Base-by-base conservation (phyloP, 2,797 vertebrate species). In the Pseudochaenichthys georgianus region DNA sequence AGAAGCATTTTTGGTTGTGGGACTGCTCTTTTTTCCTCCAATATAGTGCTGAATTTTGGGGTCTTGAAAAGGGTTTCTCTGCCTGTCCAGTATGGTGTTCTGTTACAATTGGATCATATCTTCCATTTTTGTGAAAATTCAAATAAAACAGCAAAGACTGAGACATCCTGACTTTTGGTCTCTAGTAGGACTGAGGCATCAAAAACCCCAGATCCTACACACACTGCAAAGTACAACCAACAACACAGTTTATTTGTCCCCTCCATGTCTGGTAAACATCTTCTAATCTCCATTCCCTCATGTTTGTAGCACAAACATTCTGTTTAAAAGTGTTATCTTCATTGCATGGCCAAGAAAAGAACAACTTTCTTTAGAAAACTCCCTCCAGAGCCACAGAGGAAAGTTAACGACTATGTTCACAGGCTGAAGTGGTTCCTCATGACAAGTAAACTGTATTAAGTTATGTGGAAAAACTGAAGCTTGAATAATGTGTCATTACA, bases 401-500 rank as follows among this genome's bases (percentile, higher is more conserved):
- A 15, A 47, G 57, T 55, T 16, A 28, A 70, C 51, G 51, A 63
- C 19, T 43, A 15, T 41, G 19, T 52, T 61, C 51, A 59, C 13
- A 52, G 19, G 47, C 16, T 19, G 34, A 66, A 5, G 9, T 31
- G 38, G 16, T 19, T 60, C 5, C 11, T 68, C 51, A 13, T 63
- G 62, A 64, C 3, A 4, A 21, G 43, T 12, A 4, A 60, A 73
- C 45, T 34, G 34, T 38, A 38, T 58, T 46, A 21, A 64, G 50
- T 13, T 48, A 47, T n/a, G 42, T 64, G 45, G 67, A 34, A 67
- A 61, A 66, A 46, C 43, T 53, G 48, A 58, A 58, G 46, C 16
- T 54, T 15, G 4, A 46, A 77, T 21, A 41, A 19, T 55, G 60
- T 58, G 46, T 80, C 43, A 75, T 38, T 78, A 7, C 16, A 41